A percentile compares a stretch with the other conserved stretches of the same genome.
Conservation (phyloP, 2,797 vertebrate species). For the Sebastes cheni region DNA sequence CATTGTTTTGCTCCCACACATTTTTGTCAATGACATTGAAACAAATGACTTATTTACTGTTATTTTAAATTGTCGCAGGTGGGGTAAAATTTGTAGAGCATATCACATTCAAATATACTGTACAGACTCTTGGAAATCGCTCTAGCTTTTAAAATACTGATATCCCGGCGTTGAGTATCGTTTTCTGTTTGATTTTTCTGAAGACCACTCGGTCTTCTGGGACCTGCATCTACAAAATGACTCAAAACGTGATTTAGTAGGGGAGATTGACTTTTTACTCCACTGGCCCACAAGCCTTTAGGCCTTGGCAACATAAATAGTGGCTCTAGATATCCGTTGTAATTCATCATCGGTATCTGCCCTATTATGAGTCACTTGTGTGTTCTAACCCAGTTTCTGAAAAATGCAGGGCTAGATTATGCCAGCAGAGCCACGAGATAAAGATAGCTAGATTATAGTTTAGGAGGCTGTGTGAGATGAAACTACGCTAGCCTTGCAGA, state of each 20-base stretch:
- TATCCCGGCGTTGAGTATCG: not conserved
- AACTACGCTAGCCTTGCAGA: conserved; percentile 1
- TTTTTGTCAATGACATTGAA: not conserved
- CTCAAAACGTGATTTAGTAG: not conserved
- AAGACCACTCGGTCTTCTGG: not conserved
- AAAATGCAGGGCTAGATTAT: conserved; percentile 40
- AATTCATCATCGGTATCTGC: conserved; percentile 22
- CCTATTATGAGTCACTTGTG: conserved; percentile 29
- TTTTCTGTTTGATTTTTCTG: not conserved
- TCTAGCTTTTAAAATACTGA: not conserved
- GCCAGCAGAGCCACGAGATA: conserved; percentile 19
- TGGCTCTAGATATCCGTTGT: conserved; percentile 19
- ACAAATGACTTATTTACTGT: not conserved
- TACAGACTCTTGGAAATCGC: not conserved
- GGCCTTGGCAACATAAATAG: conserved; percentile 2
- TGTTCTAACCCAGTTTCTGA: conserved; percentile 37
- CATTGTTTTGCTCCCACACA: not conserved
- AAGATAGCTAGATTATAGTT: conserved; percentile 39
- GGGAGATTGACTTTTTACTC: conserved; percentile 3
- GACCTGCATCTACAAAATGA: not conserved
- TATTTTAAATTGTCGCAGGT: not conserved
- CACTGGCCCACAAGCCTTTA: conserved; percentile 7
- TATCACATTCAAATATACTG: not conserved
- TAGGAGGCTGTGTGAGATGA: not conserved
- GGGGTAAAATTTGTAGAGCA: not conserved